Evolutionary conservation across 2,113 vertebrate species (phyloP).

Genomic region (Chrysochloris asiatica): DNA sequence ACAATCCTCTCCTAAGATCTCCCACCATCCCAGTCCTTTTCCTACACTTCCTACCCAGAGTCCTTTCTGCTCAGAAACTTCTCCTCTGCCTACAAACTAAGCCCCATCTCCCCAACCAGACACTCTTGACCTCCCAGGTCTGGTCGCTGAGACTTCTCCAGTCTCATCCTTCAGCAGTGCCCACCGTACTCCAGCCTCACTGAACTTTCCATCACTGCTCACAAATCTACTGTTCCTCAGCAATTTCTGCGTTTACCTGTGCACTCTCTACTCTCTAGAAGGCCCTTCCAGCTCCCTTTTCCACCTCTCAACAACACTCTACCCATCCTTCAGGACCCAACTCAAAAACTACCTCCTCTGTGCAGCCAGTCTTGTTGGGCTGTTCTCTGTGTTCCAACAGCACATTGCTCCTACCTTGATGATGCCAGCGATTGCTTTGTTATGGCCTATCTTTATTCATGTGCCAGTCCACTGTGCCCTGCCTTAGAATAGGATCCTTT

Average conservation of each 20-base stretch:
- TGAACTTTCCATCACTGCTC: accelerated
- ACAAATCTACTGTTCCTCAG: not conserved
- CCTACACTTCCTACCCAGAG: no score
- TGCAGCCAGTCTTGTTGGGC: not conserved
- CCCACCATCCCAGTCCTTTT: not conserved
- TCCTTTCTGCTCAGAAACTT: not conserved
- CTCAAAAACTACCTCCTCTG: not conserved
- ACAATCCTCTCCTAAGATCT: not conserved
- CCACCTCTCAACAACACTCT: not conserved
- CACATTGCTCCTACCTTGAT: no score
- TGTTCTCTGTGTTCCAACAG: not conserved
- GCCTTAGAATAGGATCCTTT: not conserved
- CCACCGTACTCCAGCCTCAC: accelerated
- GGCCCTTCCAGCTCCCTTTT: not conserved
- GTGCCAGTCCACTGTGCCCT: not conserved
- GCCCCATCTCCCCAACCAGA: no score
- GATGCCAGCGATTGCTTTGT: accelerated
- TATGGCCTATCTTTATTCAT: not conserved
- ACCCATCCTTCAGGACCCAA: not conserved
- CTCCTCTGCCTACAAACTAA: not conserved
- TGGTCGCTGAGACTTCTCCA: not conserved
- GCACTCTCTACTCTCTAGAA: not conserved
- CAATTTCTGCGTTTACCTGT: not conserved
- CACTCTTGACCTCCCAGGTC: not conserved
- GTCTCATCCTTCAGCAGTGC: not conserved